phyloP scores from a whole-genome alignment of 2,888 invertebrate genomes.

The Ypsolopha sequella region DNA sequence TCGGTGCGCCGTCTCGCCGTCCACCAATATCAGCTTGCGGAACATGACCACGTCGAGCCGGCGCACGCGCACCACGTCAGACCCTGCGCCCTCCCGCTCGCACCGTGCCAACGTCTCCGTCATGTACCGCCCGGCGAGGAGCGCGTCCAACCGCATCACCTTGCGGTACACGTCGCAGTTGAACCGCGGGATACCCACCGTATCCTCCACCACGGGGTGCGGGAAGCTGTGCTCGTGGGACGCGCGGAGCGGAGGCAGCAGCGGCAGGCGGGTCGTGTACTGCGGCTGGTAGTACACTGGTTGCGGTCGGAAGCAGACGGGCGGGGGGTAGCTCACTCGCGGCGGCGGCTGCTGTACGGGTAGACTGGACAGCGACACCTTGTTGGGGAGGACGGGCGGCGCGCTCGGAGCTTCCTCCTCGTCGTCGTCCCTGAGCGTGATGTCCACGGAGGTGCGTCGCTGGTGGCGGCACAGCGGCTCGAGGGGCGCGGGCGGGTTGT shows the following conservation, averaged over 20 bases:
- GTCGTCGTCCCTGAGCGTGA: background rate
- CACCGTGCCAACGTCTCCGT: conserved; percentile 4
- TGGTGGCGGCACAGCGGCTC: conserved; percentile 5
- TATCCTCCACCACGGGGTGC: conserved; percentile 5
- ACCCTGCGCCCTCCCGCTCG: conserved; percentile 14
- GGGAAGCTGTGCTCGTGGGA: conserved; percentile 14
- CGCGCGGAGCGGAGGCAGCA: conserved; percentile 28
- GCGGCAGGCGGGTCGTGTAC: conserved; percentile 51
- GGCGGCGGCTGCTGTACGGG: too few species aligned
- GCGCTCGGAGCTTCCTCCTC: too few species aligned
- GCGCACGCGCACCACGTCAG: conserved; percentile 4
- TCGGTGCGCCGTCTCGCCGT: conserved; percentile 32
- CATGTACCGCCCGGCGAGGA: background rate
- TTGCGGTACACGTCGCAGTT: background rate
- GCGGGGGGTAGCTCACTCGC: conserved; percentile 7
- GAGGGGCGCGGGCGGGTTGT: too few species aligned
- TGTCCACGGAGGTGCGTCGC: background rate
- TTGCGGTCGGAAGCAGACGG: conserved; percentile 5
- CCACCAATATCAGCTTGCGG: conserved; percentile 11
- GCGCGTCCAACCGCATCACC: background rate
- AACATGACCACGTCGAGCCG: conserved; percentile 20
- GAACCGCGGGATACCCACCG: background rate
- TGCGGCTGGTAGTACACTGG: conserved; percentile 20
- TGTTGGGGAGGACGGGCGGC: too few species aligned
- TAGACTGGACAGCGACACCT: too few species aligned